phyloP scores from a whole-genome alignment of 2,888 invertebrate species.

The Xestobium rufovillosum region DNA sequence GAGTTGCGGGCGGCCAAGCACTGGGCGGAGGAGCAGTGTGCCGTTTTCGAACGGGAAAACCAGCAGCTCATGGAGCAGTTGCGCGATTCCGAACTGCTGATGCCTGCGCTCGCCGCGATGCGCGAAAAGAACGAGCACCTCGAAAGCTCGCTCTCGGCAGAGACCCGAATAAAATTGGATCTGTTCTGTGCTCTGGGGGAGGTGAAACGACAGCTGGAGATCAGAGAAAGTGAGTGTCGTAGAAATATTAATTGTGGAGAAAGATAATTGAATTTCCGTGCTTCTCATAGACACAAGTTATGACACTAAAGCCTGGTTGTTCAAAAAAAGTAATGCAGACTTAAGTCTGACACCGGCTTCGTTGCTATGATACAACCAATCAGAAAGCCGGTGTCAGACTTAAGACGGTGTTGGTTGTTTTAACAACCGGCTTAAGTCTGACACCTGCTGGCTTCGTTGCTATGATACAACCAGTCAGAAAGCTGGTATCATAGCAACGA shows the following conservation, averaged over 20 bases:
- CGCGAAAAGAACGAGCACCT: constrained; percentile 88
- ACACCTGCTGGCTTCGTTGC: too few relatives aligned
- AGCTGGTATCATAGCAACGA: too few relatives aligned
- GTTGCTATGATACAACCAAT: too few relatives aligned
- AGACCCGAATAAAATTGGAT: constrained; percentile 96
- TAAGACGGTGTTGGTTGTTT: too few relatives aligned
- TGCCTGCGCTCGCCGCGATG: constrained; percentile 72
- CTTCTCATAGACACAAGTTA: too few relatives aligned
- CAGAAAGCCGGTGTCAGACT: too few relatives aligned
- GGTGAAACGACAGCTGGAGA: constrained; percentile 82
- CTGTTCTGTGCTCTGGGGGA: constrained; percentile 95
- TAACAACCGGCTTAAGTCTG: too few relatives aligned
- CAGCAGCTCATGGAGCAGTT: constrained; percentile 37
- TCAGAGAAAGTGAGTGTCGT: constrained; percentile 68
- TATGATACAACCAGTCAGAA: too few relatives aligned
- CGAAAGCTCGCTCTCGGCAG: constrained; percentile 89
- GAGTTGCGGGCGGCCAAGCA: constrained; percentile 51
- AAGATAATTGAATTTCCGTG: neutral
- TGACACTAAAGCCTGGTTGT: too few relatives aligned
- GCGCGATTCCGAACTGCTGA: constrained; percentile 66
- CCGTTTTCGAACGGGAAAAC: constrained; percentile 51
- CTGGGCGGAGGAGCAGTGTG: constrained; percentile 51
- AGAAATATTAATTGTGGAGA: constrained; percentile 7
- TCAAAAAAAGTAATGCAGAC: too few relatives aligned
- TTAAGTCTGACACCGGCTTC: too few relatives aligned